A percentile compares a stretch with the other conserved stretches of the same genome.
Evolutionary conservation across 1,140 invertebrate genomes (phyloP).

Genomic region (Drosophila arizonae): DNA sequence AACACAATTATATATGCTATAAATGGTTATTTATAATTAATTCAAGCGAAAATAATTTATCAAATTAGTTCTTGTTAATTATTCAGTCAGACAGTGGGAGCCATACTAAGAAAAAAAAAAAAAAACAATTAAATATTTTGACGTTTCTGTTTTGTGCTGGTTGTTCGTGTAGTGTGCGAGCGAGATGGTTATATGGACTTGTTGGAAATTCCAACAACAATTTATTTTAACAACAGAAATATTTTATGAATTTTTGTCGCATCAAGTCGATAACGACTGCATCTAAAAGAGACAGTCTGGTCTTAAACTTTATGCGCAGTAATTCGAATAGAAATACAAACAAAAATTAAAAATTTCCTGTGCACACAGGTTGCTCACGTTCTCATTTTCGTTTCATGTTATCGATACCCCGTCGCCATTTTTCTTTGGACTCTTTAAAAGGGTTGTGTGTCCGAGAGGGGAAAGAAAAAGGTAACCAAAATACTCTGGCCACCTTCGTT

Average conservation of each 20-base stretch:
- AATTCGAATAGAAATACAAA: background rate
- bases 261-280: background rate
- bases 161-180: conserved; percentile 43
- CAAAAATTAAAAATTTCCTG: background rate
- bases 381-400: conserved; percentile 58
- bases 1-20: background rate
- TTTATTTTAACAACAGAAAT: conserved; percentile 58
- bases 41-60: background rate
- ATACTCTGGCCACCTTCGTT: conserved; percentile 50
- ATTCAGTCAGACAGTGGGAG: background rate
- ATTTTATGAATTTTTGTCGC: conserved; percentile 32
- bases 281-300: background rate
- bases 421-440: conserved; percentile 68
- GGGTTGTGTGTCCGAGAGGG: conserved; percentile 49
- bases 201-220: conserved; percentile 78
- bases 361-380: conserved; percentile 65
- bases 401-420: conserved; percentile 79
- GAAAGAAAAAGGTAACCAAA: conserved; percentile 68
- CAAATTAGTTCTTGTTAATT: background rate
- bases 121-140: conserved; percentile 48
- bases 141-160: conserved; percentile 52
- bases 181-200: conserved; percentile 55
- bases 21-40: background rate
- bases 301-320: no score
- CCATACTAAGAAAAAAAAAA: conserved; percentile 1